Percentiles rank a stretch among this genome's conserved stretches.
Evolutionary conservation across 2,888 invertebrate species (phyloP).

Genomic region (Schizotus pectinicornis): DNA sequence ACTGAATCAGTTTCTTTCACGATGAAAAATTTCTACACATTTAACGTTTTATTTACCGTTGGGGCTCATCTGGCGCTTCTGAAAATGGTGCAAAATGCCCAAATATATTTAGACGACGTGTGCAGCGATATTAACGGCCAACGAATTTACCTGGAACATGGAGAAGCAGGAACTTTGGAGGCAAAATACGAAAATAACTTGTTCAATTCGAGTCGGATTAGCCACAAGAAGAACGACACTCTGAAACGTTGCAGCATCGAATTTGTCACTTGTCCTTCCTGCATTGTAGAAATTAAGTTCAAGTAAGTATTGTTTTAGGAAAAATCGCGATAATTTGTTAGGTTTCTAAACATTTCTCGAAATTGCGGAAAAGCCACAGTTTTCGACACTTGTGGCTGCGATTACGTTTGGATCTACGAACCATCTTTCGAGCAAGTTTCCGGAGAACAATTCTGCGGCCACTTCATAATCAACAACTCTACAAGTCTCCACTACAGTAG

Average conservation of each 20-base stretch:
- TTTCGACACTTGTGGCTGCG: slow-evolving; percentile 60
- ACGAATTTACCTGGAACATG: slow-evolving; percentile 55
- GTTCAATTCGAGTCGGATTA: slow-evolving; percentile 2
- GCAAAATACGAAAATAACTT: slow-evolving; percentile 49
- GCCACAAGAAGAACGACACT: slow-evolving; percentile 13
- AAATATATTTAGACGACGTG: slow-evolving; percentile 39
- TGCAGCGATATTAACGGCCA: slow-evolving; percentile 51
- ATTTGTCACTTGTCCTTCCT: slow-evolving; percentile 73
- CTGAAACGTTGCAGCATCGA: slow-evolving; percentile 67
- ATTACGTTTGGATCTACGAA: slow-evolving; percentile 70
- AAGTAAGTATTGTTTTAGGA: slow-evolving; percentile 46
- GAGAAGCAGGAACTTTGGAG: slow-evolving; percentile 51
- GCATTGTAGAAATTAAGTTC: slow-evolving; percentile 65
- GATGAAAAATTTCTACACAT: no score
- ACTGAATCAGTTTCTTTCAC: no score
- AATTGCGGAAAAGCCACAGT: slow-evolving; percentile 47
- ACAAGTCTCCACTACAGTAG: slow-evolving; percentile 62
- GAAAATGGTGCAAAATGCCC: background rate
- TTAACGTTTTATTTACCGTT: no score
- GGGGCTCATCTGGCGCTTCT: no score
- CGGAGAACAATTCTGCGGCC: slow-evolving; percentile 67
- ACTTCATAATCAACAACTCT: slow-evolving; percentile 45
- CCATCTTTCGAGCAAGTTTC: slow-evolving; percentile 68
- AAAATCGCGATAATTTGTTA: slow-evolving; percentile 27
- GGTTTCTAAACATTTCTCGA: slow-evolving; percentile 52